A percentile compares a stretch with the other conserved stretches of the same genome.
Evolutionary conservation across 2,888 invertebrate species (phyloP).

Genomic region (Halocaridina rubra): DNA sequence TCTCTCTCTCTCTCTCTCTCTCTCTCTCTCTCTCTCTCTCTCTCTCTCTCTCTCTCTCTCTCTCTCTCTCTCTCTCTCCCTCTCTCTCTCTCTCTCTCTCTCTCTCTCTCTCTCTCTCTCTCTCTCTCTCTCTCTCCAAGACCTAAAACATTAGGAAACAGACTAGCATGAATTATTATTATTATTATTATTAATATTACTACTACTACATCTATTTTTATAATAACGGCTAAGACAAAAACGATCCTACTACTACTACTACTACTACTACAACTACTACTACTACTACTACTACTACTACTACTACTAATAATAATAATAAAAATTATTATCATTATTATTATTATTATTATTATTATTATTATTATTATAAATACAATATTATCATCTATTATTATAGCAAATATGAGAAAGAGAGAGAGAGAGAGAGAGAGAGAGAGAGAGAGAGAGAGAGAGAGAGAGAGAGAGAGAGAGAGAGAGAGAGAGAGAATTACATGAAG

Average conservation of each 20-base stretch:
- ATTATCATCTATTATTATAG: background rate
- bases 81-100: background rate
- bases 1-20: constrained; percentile 6
- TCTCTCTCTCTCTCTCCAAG: background rate
- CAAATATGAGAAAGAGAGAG: background rate
- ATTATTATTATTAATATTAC: background rate
- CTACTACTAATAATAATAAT: background rate
- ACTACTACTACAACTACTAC: too few relatives aligned
- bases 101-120: background rate
- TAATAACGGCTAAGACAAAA: background rate
- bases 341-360: background rate
- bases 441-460: background rate
- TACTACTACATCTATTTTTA: background rate
- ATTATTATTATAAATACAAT: background rate
- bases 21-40: constrained; percentile 18
- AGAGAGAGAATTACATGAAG: too few relatives aligned
- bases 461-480: too few relatives aligned
- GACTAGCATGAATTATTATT: background rate
- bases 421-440: background rate
- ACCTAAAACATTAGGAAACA: background rate
- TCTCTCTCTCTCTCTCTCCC: background rate
- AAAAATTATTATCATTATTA: background rate
- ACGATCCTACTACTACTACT: too few relatives aligned
- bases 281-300: background rate
- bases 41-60: background rate